Percentiles rank a stretch among this genome's conserved stretches.
phyloP scores from a whole-genome alignment of 2,888 invertebrate species.

The Dorcus hopei region DNA sequence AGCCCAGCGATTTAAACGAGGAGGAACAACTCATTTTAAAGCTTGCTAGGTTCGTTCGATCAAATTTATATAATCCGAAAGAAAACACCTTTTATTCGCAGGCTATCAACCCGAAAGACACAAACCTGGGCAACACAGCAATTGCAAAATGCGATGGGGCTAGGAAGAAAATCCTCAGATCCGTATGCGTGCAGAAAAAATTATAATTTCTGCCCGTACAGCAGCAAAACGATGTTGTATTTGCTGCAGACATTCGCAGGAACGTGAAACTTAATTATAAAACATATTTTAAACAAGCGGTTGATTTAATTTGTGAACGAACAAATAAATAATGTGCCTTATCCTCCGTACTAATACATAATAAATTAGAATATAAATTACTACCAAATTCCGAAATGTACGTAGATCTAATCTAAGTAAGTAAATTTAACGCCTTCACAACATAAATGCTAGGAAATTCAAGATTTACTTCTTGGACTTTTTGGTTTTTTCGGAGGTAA shows the following conservation, averaged over 20 bases:
- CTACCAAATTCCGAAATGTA: not conserved
- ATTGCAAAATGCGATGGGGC: conserved; percentile 36
- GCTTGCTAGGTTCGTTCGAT: conserved; percentile 36
- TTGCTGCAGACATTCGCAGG: conserved; percentile 36
- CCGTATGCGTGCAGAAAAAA: conserved; percentile 38
- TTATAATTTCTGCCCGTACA: conserved; percentile 43
- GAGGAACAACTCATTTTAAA: conserved; percentile 40
- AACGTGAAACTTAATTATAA: not conserved
- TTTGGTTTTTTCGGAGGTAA: conserved; percentile 35
- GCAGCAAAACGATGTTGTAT: conserved; percentile 40
- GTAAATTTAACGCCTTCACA: too few species aligned
- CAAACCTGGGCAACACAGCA: conserved; percentile 18
- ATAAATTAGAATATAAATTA: not conserved
- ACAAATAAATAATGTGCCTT: too few species aligned
- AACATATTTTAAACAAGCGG: too few species aligned
- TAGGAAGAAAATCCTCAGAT: conserved; percentile 32
- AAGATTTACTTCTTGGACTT: conserved; percentile 36
- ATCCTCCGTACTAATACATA: not conserved
- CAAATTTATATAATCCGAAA: not conserved
- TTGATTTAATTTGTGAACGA: too few species aligned
- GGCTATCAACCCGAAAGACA: not conserved
- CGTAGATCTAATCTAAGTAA: not conserved
- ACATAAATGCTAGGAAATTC: too few species aligned
- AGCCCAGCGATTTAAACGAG: conserved; percentile 23
- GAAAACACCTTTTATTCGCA: not conserved